phyloP scores from a whole-genome alignment of 2,888 invertebrate genomes.

The Pollenia amentaria region DNA sequence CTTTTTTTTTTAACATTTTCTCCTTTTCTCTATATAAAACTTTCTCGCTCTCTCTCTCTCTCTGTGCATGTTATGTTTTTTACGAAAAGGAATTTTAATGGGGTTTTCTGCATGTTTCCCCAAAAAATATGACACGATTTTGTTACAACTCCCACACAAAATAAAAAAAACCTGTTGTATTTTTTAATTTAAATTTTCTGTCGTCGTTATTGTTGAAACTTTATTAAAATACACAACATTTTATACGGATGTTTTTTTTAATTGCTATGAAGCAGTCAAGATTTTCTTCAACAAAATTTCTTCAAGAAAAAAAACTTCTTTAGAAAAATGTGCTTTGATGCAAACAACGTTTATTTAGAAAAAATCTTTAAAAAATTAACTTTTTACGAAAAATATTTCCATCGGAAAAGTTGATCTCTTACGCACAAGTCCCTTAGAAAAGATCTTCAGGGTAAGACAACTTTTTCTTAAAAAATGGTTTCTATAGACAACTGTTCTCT shows the following conservation, averaged over 20 bases:
- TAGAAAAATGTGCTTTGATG: neutral
- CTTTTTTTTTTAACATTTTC: neutral
- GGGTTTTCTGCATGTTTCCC: slow-evolving; percentile 33
- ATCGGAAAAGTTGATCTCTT: neutral
- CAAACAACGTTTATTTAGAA: neutral
- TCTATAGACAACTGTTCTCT: no score
- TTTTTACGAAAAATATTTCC: neutral
- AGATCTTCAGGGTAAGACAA: neutral
- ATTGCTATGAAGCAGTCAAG: neutral
- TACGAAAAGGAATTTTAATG: slow-evolving; percentile 44
- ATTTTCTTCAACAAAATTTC: no score
- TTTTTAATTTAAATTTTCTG: slow-evolving; percentile 1
- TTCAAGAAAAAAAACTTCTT: neutral
- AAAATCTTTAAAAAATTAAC: neutral
- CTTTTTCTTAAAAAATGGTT: neutral
- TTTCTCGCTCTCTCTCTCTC: neutral
- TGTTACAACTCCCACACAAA: neutral
- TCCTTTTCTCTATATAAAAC: neutral
- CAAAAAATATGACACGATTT: slow-evolving; percentile 12
- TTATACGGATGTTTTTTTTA: slow-evolving; percentile 13
- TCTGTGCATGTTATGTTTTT: neutral
- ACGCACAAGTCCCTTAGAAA: no score
- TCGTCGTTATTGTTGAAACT: slow-evolving; percentile 22
- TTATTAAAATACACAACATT: slow-evolving; percentile 54
- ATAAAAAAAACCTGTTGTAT: neutral